Base-by-base conservation (phyloP, 1,140 invertebrate genomes). In the Saccostrea echinata region DNA sequence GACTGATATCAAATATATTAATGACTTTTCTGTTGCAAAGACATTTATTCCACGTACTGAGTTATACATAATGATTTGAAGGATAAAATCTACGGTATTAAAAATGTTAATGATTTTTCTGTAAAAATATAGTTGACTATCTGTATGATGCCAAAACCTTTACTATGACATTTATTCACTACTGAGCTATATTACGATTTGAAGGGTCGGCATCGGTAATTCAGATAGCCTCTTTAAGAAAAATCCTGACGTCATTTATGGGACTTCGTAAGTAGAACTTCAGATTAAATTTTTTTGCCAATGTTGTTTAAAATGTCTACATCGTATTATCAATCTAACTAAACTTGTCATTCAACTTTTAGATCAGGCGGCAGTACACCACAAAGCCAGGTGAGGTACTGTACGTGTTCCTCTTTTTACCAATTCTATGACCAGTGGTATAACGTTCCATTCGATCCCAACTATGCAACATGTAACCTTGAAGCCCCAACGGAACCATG, bases 171-270 rank as follows among this genome's bases (percentile, higher is more conserved):
- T 61, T 21, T 61, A 21, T 61, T 57, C 21, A 21, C 55, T 57
- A 18, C 55, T 18, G 55, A 61, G n/a, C n/a, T 61, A 21, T 21
- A 21, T 61, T 61, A 61, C 21, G 13, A 16, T 33, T 71, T 71
- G 24, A 16, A 76, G 68, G 27, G 27, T 76, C 18, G 16, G 12
- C 24, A 76, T 76, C 13, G 68, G 68, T 30, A 2, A 4, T 30
- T 30, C 68, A 30, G 68, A 76, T 16, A 76, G 68, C 27, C 68
- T 76, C 27, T 76, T 76, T 11, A 76, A 76, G 68, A 76, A 76
- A 76, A 76, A 76, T 4, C 68, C 68, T 76, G 68, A 76, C 27
- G 68, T 76, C 68, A 76, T 76, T 18, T 76, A 76, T 76, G 68
- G 68, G 9, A 30, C 68, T 16, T 76, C 68, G 68, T 76, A 30